These are phyloP conservation scores for Luidia sarsii DNA, from an alignment of 53 echinoderm and acorn worm genomes.

Conservation along the genomic window DNA sequence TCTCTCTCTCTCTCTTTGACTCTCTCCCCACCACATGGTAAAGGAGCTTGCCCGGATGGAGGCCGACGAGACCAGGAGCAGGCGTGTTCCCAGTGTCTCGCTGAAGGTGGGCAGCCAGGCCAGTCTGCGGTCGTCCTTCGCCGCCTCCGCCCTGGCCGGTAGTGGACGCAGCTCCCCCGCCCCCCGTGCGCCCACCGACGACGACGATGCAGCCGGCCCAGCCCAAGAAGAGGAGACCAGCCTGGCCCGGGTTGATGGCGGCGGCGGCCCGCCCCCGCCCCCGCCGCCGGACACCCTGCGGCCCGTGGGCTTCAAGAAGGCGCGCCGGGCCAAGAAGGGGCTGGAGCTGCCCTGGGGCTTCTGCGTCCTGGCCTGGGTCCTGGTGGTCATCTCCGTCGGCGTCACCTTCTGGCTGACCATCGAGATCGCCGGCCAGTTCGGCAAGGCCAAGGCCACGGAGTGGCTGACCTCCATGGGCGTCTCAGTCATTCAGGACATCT, in stretches of 20 bases:
- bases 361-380: constrained; percentile 75
- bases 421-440: constrained; percentile 91
- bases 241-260: not conserved
- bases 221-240: too few species aligned
- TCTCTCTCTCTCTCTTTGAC: too few species aligned
- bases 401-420: constrained; percentile 86
- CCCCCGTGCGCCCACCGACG: too few species aligned
- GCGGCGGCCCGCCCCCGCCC: constrained; percentile 12
- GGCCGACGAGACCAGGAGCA: not conserved
- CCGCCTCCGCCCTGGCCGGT: too few species aligned
- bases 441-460: constrained; percentile 74
- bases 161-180: too few species aligned
- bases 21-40: too few species aligned
- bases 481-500: constrained; percentile 87
- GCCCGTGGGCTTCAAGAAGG: constrained; percentile 78
- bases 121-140: not conserved
- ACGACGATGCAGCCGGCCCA: not conserved
- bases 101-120: constrained; percentile 23
- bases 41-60: constrained; percentile 38
- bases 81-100: constrained; percentile 32
- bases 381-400: constrained; percentile 62
- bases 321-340: constrained; percentile 76
- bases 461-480: constrained; percentile 91
- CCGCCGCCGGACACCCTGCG: not conserved
- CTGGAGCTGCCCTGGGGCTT: constrained; percentile 86